Base-by-base conservation (phyloP, 2,888 invertebrate species). In the Oasisia sp. region DNA sequence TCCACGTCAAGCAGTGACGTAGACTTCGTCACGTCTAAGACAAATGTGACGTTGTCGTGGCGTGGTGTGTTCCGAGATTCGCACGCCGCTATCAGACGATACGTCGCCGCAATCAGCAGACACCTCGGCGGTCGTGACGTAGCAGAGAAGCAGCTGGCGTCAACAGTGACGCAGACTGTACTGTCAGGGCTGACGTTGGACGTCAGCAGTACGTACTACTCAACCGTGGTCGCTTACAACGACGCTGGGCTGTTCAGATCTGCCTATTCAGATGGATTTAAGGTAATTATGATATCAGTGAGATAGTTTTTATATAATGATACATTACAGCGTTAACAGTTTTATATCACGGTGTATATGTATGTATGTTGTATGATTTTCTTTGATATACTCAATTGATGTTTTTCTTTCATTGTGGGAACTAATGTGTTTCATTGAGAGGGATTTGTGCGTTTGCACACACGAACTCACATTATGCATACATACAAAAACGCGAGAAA, bases 51-150 rank as follows among this genome's bases (percentile, higher is more conserved):
- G 11, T 38, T 92, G 27, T 45, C 90, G 14, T 92, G 92, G 92
- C 0, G 90, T 27, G 50, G 56, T 4, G 90, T 90, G 32, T 92
- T 92, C 92, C 44, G 91, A 5, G 91, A 91, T 45, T 32, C 45
- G 12, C 44, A 91, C 12, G 50, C 91, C 45, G 32, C 7, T 0
- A 91, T 50, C n/a, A 27, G 5, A 91, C 91, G 50, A 0, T 94
- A 94, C 90, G 92, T 89, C 4, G 93, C 94, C n/a, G 92, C 94
- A 89, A 50, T 94, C 44, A 94, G 94, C 38, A 93, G 93, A 19
- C 74, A 93, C 11, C 91, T 92, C 12, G 93, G 94, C n/a, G 91
- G 91, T 27, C 58, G 91, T 92, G 94, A 94, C 92, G 92, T 94
- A 2, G 92, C 91, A 14, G 32, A 90, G 7, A n/a, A 91, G 32